phyloP scores from a whole-genome alignment of 2,797 vertebrate species.

The Myotis daubentonii region DNA sequence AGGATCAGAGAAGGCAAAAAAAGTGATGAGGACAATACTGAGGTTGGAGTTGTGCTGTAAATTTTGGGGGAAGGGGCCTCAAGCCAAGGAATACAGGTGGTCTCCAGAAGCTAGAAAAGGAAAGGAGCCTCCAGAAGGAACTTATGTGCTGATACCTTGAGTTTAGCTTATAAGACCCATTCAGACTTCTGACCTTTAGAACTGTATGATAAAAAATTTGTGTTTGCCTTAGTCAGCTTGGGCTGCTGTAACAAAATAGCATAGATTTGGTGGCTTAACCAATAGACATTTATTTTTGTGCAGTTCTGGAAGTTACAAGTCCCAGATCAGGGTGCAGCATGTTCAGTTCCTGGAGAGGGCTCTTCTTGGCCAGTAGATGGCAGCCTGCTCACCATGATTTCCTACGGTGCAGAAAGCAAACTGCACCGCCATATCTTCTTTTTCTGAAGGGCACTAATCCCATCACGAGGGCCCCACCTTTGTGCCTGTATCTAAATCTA shows the following conservation, averaged over 20 bases:
- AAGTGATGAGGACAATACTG: not conserved
- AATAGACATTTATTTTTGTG: not conserved
- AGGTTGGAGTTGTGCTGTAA: not conserved
- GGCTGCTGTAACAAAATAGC: not conserved
- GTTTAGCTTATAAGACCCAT: not conserved
- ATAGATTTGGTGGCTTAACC: not conserved
- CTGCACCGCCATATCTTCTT: not conserved
- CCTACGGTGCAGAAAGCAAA: fast-evolving
- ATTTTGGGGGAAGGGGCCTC: too few species aligned
- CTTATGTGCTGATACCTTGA: not conserved
- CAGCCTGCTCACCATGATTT: not conserved
- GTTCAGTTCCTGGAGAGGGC: not conserved
- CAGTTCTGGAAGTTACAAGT: not conserved
- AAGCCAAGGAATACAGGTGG: not conserved
- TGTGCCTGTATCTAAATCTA: not conserved
- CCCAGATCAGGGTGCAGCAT: not conserved
- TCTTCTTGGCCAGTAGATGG: not conserved
- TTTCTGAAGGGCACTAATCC: not conserved
- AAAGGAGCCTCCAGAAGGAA: not conserved
- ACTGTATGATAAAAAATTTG: not conserved
- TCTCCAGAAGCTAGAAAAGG: not conserved
- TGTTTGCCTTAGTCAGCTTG: not conserved
- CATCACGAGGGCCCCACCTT: not conserved
- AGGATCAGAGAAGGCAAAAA: not conserved
- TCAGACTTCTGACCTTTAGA: not conserved